phyloP scores from a whole-genome alignment of 2,797 vertebrate genomes.

The Ctenochaetus hawaiiensis region DNA sequence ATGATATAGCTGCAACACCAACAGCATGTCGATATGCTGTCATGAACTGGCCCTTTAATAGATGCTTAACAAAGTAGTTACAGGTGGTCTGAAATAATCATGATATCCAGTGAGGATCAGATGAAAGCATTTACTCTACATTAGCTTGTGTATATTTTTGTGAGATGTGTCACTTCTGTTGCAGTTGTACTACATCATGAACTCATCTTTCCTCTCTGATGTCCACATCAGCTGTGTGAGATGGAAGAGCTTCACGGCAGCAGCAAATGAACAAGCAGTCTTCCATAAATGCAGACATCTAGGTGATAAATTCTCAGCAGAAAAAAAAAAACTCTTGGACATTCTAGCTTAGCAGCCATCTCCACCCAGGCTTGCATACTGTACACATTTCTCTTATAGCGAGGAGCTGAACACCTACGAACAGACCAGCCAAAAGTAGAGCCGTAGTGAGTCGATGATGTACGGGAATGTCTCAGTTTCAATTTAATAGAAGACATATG shows the following conservation, averaged over 20 bases:
- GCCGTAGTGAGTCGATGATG: conserved; percentile 53
- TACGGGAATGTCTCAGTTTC: conserved; percentile 72
- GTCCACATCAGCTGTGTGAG: conserved; percentile 26
- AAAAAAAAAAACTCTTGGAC: conserved; percentile 18
- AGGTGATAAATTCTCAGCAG: conserved; percentile 28
- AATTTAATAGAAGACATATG: conserved; percentile 72
- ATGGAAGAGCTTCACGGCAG: conserved; percentile 26
- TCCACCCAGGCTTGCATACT: conserved; percentile 33
- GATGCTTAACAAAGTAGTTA: background rate
- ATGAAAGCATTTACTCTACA: background rate
- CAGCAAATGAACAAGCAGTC: conserved; percentile 62
- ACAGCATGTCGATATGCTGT: background rate
- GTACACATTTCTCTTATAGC: conserved; percentile 36
- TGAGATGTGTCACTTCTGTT: conserved; percentile 22
- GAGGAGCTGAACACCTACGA: conserved; percentile 42
- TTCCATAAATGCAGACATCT: conserved; percentile 66
- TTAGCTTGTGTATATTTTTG: conserved; percentile 21
- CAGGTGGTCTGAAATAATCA: conserved; percentile 10
- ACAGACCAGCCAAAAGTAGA: conserved; percentile 67
- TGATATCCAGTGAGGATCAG: conserved; percentile 4
- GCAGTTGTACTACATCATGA: background rate
- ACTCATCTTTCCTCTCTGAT: conserved; percentile 22
- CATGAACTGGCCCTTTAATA: too few relatives aligned
- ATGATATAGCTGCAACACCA: conserved; percentile 4
- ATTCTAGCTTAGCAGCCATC: conserved; percentile 12